Conservation (phyloP, 1,140 invertebrate genomes). For the Drosophila varians region DNA sequence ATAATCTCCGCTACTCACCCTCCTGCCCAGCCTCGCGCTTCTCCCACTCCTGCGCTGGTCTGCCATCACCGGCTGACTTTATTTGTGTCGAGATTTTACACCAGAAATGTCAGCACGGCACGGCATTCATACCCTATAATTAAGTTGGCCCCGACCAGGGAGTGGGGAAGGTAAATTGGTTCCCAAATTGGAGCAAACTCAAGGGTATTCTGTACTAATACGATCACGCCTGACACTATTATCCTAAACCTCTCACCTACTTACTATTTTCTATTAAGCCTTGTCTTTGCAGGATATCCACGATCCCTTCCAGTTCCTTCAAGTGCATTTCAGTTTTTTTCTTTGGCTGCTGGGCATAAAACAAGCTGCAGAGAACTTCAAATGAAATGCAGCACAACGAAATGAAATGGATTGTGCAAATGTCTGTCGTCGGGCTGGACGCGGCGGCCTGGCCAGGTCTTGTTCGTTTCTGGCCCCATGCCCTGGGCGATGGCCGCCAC, state of each 20-base stretch:
- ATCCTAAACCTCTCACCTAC: neutral
- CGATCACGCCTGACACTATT: neutral
- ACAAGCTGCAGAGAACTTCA: constrained; percentile 39
- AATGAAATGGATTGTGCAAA: constrained; percentile 71
- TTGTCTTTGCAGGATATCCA: constrained; percentile 16
- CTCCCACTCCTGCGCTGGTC: neutral
- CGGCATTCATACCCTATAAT: constrained; percentile 31
- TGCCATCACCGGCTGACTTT: constrained; percentile 19
- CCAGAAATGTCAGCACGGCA: constrained; percentile 53
- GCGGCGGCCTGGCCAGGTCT: constrained; percentile 10
- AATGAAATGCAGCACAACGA: constrained; percentile 53
- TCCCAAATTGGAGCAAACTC: constrained; percentile 2
- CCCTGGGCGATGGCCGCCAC: constrained; percentile 43
- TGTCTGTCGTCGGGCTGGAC: constrained; percentile 42
- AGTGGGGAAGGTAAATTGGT: neutral
- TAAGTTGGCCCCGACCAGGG: neutral
- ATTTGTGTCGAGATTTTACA: constrained; percentile 52
- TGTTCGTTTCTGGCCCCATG: constrained; percentile 11
- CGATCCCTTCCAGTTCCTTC: neutral
- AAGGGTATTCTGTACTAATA: neutral
- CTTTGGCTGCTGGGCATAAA: constrained; percentile 57
- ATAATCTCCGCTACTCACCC: constrained; percentile 16
- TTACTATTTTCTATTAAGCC: neutral
- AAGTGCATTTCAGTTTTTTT: constrained; percentile 50
- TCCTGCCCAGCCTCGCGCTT: neutral